Percentiles rank a stretch among this genome's conserved stretches.
These are phyloP conservation scores for Antheraea yamamai DNA, from an alignment of 2,888 invertebrate genomes.

Conservation along the genomic window DNA sequence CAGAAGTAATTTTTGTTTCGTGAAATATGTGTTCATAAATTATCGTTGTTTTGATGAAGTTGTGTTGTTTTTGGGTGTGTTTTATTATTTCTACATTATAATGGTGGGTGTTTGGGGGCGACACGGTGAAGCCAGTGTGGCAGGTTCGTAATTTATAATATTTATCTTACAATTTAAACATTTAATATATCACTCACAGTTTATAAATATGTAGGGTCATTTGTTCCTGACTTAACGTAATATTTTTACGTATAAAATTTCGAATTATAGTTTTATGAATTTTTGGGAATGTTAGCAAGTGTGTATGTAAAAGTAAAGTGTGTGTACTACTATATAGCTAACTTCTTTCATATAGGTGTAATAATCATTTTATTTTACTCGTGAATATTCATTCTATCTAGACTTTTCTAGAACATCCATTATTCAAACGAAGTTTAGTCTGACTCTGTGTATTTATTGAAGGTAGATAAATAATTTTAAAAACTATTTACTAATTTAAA, in stretches of 20 bases:
- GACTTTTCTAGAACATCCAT: not conserved
- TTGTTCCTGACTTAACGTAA: not conserved
- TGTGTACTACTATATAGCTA: not conserved
- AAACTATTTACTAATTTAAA: not conserved
- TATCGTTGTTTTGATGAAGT: conserved; percentile 44
- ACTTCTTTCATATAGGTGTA: not conserved
- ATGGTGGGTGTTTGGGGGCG: conserved; percentile 72
- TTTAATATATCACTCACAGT: not conserved
- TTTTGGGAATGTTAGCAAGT: not conserved
- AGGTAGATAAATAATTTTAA: not conserved
- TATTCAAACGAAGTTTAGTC: not conserved
- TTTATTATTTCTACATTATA: conserved; percentile 71
- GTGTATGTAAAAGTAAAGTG: not conserved
- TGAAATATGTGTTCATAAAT: conserved; percentile 51
- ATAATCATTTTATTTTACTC: not conserved
- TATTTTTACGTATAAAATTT: not conserved
- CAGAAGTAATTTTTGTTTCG: conserved; percentile 32
- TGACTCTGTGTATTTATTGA: not conserved
- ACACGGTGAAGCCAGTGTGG: conserved; percentile 62
- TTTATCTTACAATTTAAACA: not conserved
- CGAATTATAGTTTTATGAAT: not conserved
- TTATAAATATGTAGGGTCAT: not conserved
- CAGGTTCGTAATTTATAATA: conserved; percentile 57
- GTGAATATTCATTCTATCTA: not conserved
- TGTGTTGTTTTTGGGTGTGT: conserved; percentile 53